phyloP scores from a whole-genome alignment of 2,797 vertebrate genomes.

The Huso huso region DNA sequence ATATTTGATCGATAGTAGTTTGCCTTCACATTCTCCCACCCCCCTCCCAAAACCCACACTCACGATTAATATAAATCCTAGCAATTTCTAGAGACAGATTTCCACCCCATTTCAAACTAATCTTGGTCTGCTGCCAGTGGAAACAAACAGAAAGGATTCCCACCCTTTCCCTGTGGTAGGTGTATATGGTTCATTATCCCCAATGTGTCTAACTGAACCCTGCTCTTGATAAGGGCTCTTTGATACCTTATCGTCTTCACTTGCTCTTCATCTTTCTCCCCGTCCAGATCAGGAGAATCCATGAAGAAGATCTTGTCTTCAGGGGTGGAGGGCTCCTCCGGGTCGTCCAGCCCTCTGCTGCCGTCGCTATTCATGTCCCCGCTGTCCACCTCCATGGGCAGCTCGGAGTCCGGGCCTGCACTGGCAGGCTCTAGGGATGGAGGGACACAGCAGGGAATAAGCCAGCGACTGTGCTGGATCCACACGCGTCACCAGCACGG shows the following conservation, averaged over 20 bases:
- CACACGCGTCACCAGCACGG: background rate
- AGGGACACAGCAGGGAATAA: background rate
- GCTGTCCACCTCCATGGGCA: conserved; percentile 61
- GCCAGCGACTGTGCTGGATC: no score
- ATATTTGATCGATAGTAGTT: no score
- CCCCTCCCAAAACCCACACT: no score
- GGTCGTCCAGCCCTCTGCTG: conserved; percentile 64
- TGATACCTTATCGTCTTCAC: conserved; percentile 71
- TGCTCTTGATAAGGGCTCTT: background rate
- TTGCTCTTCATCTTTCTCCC: conserved; percentile 74
- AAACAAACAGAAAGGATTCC: background rate
- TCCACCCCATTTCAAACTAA: background rate
- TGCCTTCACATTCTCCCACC: no score
- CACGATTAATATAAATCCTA: no score
- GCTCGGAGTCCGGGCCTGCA: conserved; percentile 70
- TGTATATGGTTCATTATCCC: background rate
- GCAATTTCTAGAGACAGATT: conserved; percentile 8
- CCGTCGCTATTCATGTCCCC: conserved; percentile 67
- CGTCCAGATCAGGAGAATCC: conserved; percentile 64
- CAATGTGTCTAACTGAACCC: background rate
- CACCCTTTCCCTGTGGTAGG: no score
- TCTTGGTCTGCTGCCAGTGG: background rate
- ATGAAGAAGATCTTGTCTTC: conserved; percentile 75
- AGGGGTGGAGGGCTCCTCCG: conserved; percentile 62
- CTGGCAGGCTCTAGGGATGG: conserved; percentile 75